Evolutionary conservation across 2,797 vertebrate species (phyloP), one percentile per base, ranked within the genome.

Genomic region (Smutsia temminckii): DNA sequence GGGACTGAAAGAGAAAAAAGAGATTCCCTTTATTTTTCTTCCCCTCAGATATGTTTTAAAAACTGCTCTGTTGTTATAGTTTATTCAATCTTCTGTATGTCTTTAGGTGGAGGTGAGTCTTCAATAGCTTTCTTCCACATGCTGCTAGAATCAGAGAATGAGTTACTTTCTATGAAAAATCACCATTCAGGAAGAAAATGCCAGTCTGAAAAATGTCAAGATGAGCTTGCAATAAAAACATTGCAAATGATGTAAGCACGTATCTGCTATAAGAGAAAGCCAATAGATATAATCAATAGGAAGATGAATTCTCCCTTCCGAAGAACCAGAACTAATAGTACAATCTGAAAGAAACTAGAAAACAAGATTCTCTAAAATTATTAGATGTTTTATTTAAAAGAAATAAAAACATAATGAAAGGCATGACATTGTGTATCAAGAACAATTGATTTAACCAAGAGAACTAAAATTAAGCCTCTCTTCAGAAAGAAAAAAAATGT

Each of bases 371-470:
- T 69, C 12, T 69, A 49, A 80, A 80, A 71, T 77, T 69, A 63
- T 69, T 63, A 69, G 51, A 32, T 85, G 42, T 55, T 94, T 78
- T 84, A 77, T 77, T 66, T 95, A 49, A 85, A 95, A 85, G n/a
- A 27, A 93, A 69, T 32, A 57, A 61, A 86, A 87, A 49, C 3
- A 68, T 46, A 20, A 29, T 51, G 23, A 86, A 81, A 89, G 7
- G 8, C 9, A 34, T 49, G 21, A 42, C 2, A 21, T 6, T 64
- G 8, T 69, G 8, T 77, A 51, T 23, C 21, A 72, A 77, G 23
- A 37, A 86, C 25, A 37, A 75, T 55, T 34, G 46, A 80, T 68
- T 61, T 81, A 86, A 69, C 51, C 25, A 42, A 51, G 83, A 64
- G 13, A 75, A 75, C n/a, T 61, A 77, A 71, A 46, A 72, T 34